These are phyloP conservation scores for Trypoxylus dichotomus DNA, from an alignment of 1,140 invertebrate species.

Conservation along the genomic window DNA sequence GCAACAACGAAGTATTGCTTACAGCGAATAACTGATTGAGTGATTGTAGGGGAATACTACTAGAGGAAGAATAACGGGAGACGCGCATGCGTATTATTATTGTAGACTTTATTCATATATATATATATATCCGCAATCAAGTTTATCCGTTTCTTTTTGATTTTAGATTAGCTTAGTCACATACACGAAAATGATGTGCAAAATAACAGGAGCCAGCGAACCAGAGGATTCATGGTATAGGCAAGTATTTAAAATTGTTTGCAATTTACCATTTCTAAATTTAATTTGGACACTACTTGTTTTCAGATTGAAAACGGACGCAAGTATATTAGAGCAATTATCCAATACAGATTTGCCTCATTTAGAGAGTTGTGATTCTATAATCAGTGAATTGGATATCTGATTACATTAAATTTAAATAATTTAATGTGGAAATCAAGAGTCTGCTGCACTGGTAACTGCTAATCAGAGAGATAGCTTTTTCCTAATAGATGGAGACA, in stretches of 20 bases:
- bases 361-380: neutral
- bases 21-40: too few species aligned
- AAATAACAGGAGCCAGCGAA: neutral
- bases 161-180: neutral
- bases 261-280: neutral
- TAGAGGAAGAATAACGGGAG: too few species aligned
- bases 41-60: too few species aligned
- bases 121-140: neutral
- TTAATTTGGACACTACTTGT: neutral
- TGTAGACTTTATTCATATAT: neutral
- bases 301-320: neutral
- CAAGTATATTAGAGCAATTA: neutral
- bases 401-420: too few species aligned
- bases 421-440: too few species aligned
- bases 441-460: too few species aligned
- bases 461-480: too few species aligned
- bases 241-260: neutral
- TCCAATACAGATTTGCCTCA: neutral
- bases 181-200: neutral
- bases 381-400: neutral
- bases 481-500: too few species aligned
- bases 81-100: too few species aligned
- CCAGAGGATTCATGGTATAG: constrained; percentile 43
- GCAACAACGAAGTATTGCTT: too few species aligned
- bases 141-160: neutral